phyloP scores from a whole-genome alignment of 2,888 invertebrate genomes.

The Enchytraeus crypticus region DNA sequence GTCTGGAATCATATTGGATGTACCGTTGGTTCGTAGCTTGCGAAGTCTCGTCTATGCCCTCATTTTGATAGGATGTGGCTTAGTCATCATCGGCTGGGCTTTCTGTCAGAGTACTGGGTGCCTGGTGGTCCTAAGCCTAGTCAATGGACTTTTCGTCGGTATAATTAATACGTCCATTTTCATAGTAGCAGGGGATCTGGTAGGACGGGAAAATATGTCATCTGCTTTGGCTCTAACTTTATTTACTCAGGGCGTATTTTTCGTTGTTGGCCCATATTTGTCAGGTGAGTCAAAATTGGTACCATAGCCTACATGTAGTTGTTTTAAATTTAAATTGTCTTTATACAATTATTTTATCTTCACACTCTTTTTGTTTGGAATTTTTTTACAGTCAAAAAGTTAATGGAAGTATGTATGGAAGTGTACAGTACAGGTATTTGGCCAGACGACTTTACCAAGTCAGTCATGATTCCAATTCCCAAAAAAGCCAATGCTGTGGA shows the following conservation, averaged over 20 bases:
- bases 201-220: slow-evolving; percentile 32
- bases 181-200: slow-evolving; percentile 32
- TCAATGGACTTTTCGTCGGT: slow-evolving; percentile 18
- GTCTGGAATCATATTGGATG: background rate
- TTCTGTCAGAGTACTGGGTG: background rate
- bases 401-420: too few relatives aligned
- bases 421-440: too few relatives aligned
- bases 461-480: too few relatives aligned
- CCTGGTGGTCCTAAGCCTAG: slow-evolving; percentile 5
- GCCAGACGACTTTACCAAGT: too few relatives aligned
- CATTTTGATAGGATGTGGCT: background rate
- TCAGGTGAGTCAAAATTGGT: slow-evolving; percentile 35
- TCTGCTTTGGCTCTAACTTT: slow-evolving; percentile 34
- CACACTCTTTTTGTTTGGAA: too few relatives aligned
- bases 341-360: too few relatives aligned
- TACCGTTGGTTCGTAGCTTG: background rate
- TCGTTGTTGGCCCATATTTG: slow-evolving; percentile 34
- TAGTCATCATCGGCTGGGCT: background rate
- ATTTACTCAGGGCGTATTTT: slow-evolving; percentile 34
- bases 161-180: slow-evolving; percentile 32
- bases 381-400: too few relatives aligned
- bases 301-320: too few relatives aligned
- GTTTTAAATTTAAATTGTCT: too few relatives aligned
- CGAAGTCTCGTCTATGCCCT: background rate
- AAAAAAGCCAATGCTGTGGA: too few relatives aligned